phyloP scores from a whole-genome alignment of 2,113 vertebrate genomes.

The Fukomys damarensis region DNA sequence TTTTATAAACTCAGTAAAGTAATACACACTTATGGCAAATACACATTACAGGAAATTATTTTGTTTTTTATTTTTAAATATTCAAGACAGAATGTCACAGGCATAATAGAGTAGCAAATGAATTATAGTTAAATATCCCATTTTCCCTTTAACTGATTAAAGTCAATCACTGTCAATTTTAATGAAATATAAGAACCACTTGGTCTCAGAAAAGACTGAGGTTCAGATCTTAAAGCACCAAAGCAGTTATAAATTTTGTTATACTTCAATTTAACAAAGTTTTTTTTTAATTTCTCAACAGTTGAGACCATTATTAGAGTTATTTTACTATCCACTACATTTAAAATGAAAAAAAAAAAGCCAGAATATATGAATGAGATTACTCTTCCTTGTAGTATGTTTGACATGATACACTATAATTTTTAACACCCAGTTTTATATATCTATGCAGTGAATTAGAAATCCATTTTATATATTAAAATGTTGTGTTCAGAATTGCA shows the following conservation, averaged over 20 bases:
- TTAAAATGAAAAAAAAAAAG: not conserved
- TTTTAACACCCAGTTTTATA: constrained; percentile 53
- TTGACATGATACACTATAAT: not conserved
- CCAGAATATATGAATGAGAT: constrained; percentile 61
- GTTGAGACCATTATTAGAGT: not conserved
- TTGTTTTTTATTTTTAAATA: not conserved
- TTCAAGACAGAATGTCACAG: not conserved
- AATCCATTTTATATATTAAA: constrained; percentile 67
- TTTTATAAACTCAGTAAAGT: not conserved
- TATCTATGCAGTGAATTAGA: constrained; percentile 66
- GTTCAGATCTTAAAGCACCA: constrained; percentile 33
- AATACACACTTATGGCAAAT: not conserved
- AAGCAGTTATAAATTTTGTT: not conserved
- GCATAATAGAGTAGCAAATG: not conserved
- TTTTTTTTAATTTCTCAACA: constrained; percentile 55
- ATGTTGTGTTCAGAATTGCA: constrained; percentile 69
- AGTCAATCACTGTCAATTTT: not conserved
- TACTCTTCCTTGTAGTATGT: constrained; percentile 38
- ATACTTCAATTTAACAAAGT: constrained; percentile 31
- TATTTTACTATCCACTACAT: constrained; percentile 30
- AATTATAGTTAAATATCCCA: not conserved
- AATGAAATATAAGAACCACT: constrained; percentile 49
- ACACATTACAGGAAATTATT: not conserved
- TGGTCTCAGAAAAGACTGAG: constrained; percentile 45
- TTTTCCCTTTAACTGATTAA: not conserved